Evolutionary conservation across 2,113 vertebrate genomes (phyloP).

Genomic region (Callospermophilus lateralis): DNA sequence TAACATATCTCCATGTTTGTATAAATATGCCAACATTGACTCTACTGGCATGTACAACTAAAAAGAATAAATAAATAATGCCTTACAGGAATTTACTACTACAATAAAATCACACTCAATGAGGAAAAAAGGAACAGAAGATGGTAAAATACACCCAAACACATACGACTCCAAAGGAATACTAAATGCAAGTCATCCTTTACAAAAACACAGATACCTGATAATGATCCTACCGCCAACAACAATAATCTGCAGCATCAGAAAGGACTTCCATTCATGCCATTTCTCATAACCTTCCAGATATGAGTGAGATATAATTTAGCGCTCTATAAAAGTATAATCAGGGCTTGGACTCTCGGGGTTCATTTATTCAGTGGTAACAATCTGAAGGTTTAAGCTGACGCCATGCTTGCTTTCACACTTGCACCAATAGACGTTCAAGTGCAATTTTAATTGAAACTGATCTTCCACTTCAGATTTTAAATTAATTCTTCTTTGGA

Average conservation of each 20-base stretch:
- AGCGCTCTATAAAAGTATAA: constrained; percentile 77
- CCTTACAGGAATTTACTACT: background rate
- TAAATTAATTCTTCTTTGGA: constrained; percentile 94
- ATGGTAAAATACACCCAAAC: background rate
- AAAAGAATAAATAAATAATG: background rate
- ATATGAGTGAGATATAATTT: constrained; percentile 59
- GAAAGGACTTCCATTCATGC: background rate
- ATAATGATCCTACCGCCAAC: background rate
- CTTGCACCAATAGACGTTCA: constrained; percentile 80
- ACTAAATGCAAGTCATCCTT: background rate
- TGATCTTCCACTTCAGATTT: constrained; percentile 92
- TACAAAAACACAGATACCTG: constrained; percentile 22
- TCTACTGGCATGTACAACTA: too few species aligned
- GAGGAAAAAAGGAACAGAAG: background rate
- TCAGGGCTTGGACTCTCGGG: constrained; percentile 33
- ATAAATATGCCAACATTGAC: too few species aligned
- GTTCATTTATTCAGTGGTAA: constrained; percentile 77
- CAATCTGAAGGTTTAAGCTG: constrained; percentile 77
- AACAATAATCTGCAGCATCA: background rate
- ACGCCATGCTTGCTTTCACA: constrained; percentile 79
- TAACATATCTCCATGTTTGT: too few species aligned
- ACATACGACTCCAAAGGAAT: background rate
- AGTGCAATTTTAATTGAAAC: constrained; percentile 94
- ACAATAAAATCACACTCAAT: background rate
- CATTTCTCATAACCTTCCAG: constrained; percentile 9